These are phyloP conservation scores for Myotis planiceps DNA, from an alignment of 2,797 vertebrate genomes.

Conservation along the genomic window DNA sequence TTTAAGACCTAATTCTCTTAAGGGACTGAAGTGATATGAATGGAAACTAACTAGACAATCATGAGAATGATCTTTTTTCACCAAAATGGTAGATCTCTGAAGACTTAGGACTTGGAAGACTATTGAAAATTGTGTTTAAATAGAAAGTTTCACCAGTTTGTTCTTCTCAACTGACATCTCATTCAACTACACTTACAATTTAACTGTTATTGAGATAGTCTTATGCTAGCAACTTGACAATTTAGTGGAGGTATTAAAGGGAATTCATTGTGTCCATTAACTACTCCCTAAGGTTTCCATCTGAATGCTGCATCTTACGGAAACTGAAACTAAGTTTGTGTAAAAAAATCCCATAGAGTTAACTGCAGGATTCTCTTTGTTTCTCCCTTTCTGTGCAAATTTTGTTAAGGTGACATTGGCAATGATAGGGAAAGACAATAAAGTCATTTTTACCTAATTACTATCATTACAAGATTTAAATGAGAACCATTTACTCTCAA, in stretches of 20 bases:
- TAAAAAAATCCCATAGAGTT: slow-evolving; percentile 26
- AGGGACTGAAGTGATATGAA: not conserved
- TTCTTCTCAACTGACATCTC: slow-evolving; percentile 62
- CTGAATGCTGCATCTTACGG: slow-evolving; percentile 33
- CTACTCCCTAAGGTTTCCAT: slow-evolving; percentile 62
- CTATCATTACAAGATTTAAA: slow-evolving; percentile 56
- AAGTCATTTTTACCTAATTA: slow-evolving; percentile 55
- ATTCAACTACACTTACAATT: slow-evolving; percentile 69
- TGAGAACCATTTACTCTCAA: slow-evolving; percentile 38
- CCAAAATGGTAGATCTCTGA: slow-evolving; percentile 37
- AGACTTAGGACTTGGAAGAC: slow-evolving; percentile 7
- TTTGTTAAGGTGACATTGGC: slow-evolving; percentile 47
- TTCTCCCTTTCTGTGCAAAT: slow-evolving; percentile 40
- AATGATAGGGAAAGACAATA: slow-evolving; percentile 32
- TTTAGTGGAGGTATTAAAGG: slow-evolving; percentile 47
- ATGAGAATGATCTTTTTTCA: slow-evolving; percentile 13
- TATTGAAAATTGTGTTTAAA: slow-evolving; percentile 53
- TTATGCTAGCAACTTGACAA: slow-evolving; percentile 58
- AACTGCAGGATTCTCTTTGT: slow-evolving; percentile 36
- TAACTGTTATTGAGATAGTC: slow-evolving; percentile 54
- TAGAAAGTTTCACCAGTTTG: slow-evolving; percentile 22
- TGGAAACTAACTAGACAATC: not conserved
- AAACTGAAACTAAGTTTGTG: slow-evolving; percentile 45
- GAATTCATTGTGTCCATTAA: slow-evolving; percentile 69
- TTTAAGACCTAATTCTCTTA: slow-evolving; percentile 4